Evolutionary conservation across 2,113 vertebrate species (phyloP).

Genomic region (Genyomyrus donnyi): DNA sequence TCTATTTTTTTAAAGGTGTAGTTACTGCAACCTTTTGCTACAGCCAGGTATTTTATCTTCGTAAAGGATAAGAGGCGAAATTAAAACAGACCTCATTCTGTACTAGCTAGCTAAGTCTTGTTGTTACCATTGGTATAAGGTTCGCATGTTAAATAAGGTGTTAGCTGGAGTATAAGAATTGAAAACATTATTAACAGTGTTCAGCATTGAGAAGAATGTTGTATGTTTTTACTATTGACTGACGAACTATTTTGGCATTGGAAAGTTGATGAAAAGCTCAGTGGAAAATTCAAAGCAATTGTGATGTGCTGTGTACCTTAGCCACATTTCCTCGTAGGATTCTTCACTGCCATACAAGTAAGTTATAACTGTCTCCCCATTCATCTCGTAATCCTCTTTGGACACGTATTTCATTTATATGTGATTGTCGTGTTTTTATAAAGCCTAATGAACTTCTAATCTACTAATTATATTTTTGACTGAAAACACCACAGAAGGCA

Average conservation of each 20-base stretch:
- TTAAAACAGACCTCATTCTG: background rate
- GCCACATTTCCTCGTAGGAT: background rate
- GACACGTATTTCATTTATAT: background rate
- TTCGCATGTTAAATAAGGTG: background rate
- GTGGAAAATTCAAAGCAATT: background rate
- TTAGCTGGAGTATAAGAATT: background rate
- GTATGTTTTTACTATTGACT: background rate
- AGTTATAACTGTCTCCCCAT: background rate
- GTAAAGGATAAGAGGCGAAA: background rate
- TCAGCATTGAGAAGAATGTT: background rate
- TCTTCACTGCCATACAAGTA: background rate
- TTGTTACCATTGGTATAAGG: background rate
- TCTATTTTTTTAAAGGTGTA: background rate
- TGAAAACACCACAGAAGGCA: background rate
- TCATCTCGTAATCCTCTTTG: background rate
- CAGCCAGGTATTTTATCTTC: background rate
- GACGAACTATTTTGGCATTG: background rate
- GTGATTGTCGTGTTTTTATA: background rate
- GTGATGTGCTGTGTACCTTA: no score
- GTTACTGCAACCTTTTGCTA: background rate
- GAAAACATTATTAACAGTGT: background rate
- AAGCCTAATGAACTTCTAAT: slow-evolving; percentile 11
- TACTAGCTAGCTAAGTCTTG: background rate
- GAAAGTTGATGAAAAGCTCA: background rate
- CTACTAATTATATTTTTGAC: slow-evolving; percentile 15